Evolutionary conservation across 2,113 vertebrate genomes (phyloP).

Genomic region (Perca flavescens): DNA sequence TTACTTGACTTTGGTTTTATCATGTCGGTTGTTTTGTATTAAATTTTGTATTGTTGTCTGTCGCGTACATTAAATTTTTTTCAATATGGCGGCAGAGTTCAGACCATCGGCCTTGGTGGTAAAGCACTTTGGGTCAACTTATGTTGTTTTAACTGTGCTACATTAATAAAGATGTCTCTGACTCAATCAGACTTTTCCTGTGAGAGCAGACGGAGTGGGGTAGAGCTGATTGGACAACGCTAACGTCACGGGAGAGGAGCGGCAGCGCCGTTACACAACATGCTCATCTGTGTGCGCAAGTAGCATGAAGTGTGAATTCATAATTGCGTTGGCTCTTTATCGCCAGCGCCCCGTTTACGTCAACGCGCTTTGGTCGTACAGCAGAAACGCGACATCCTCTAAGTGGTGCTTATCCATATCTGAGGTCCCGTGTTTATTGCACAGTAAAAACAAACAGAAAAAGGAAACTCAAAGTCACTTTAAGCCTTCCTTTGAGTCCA

Average conservation of each 20-base stretch:
- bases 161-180: background rate
- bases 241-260: background rate
- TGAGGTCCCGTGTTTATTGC: background rate
- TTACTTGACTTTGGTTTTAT: too few species aligned
- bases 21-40: too few species aligned
- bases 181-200: background rate
- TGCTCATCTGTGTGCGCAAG: background rate
- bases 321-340: background rate
- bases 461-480: conserved; percentile 25
- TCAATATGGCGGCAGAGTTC: too few species aligned
- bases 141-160: too few species aligned
- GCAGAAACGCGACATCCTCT: background rate
- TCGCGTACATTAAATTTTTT: too few species aligned
- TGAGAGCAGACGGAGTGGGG: background rate
- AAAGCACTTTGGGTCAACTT: too few species aligned
- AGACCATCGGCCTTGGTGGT: too few species aligned
- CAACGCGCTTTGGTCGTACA: background rate
- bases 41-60: too few species aligned
- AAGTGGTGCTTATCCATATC: background rate
- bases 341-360: background rate
- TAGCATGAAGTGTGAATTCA: background rate
- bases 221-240: too few species aligned
- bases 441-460: background rate
- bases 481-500: background rate
- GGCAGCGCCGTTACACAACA: background rate